These are phyloP conservation scores for Drosophila siamana DNA, from an alignment of 2,888 invertebrate species.

Conservation along the genomic window DNA sequence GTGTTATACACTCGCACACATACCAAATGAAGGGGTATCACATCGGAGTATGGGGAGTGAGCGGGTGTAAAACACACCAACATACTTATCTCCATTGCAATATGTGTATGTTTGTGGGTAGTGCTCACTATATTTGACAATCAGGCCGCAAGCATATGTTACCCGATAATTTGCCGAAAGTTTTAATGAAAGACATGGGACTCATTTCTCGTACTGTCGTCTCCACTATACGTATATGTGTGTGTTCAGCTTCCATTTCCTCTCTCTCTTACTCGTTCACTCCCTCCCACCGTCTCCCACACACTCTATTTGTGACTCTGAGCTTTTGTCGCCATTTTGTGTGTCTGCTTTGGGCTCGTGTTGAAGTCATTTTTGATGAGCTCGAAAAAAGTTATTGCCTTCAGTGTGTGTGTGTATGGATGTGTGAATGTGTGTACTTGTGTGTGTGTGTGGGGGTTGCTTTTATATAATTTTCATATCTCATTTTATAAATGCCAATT, in stretches of 20 bases:
- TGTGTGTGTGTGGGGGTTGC: constrained; percentile 35
- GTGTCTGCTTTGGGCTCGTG: constrained; percentile 42
- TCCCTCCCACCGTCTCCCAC: too few species aligned
- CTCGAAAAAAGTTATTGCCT: constrained; percentile 63
- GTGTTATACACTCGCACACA: constrained; percentile 64
- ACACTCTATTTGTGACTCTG: constrained; percentile 40
- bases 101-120: constrained; percentile 3
- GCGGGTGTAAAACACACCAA: background rate
- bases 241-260: constrained; percentile 18
- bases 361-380: constrained; percentile 75
- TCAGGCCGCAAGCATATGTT: constrained; percentile 85
- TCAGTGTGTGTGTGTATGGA: background rate
- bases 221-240: constrained; percentile 37
- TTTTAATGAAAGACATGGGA: constrained; percentile 86
- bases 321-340: constrained; percentile 74
- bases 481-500: constrained; percentile 76
- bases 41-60: constrained; percentile 5
- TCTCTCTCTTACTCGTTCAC: background rate
- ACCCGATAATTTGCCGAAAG: constrained; percentile 86
- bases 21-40: constrained; percentile 31
- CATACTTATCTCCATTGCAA: background rate
- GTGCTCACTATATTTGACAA: constrained; percentile 63
- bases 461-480: constrained; percentile 63
- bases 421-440: constrained; percentile 9
- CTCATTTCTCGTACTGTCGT: constrained; percentile 81